Base-by-base conservation (phyloP, 2,797 vertebrate genomes). In the Apogon hyalosoma region DNA sequence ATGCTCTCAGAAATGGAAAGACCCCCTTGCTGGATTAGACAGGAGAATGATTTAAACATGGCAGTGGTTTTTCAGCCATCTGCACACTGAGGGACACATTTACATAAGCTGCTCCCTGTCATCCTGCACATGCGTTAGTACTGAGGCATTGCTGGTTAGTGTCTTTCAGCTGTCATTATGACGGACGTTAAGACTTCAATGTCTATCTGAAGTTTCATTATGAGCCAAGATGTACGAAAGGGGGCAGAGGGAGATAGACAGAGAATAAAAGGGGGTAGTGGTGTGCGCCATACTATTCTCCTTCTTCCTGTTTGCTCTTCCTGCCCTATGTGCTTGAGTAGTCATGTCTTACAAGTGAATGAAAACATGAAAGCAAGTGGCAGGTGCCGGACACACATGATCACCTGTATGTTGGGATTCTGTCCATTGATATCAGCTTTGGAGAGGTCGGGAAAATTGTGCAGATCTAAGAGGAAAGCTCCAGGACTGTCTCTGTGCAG, bases 351-450 rank as follows among this genome's bases (percentile, higher is more conserved):
- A 77, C 74, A 41, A 70, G 64, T 0, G 42, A 47, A 28, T 55
- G n/a, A 82, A 80, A 75, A 73, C 60, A 57, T 43, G 69, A 87
- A 80, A 81, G 74, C 69, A 11, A 3, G 19, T 3, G 40, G 68
- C 79, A 85, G 77, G 86, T 85, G 79, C 75, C 54, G 67, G 41
- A 79, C 83, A 77, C 74, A 74, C 84, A 58, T 15, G 6, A 28
- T 87, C 82, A 99, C 97, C 97, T 99, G 97, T 83, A 99, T 99
- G 80, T 99, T 98, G 76, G 97, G 97, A 82, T 99, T 99, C 88
- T 99, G 97, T 45, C 96, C 94, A 56, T 98, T 97, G 86, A 98
- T 96, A 70, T 98, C 96, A 7, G 96, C 97, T 90, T 97, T 98
- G 77, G 97, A 98, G 73, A 99, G 95, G 87, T 99, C 97, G 4